These are phyloP conservation scores for Triplophysa siluroides DNA, from an alignment of 2,113 vertebrate species.

Conservation along the genomic window DNA sequence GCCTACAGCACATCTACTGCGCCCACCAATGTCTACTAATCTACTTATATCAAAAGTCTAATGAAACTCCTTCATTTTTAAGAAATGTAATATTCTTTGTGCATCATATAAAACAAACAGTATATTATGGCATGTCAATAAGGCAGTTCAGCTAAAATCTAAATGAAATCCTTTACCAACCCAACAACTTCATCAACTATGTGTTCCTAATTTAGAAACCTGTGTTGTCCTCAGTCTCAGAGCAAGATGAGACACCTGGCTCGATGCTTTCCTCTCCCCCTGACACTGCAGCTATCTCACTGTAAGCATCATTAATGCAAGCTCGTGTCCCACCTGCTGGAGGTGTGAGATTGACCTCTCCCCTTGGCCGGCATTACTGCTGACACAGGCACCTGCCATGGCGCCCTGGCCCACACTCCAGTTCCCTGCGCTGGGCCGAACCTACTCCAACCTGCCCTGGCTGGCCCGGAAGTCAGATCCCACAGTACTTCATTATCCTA, in stretches of 20 bases:
- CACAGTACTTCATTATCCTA: conserved; percentile 43
- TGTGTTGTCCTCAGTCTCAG: conserved; percentile 22
- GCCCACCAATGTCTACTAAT: not conserved
- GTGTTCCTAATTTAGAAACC: conserved; percentile 18
- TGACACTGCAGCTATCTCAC: conserved; percentile 36
- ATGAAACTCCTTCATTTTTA: not conserved
- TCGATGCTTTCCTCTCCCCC: conserved; percentile 20
- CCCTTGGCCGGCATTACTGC: conserved; percentile 46
- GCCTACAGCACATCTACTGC: too few species aligned
- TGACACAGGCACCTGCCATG: conserved; percentile 57
- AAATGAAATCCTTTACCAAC: not conserved
- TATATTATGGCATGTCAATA: not conserved
- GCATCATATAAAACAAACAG: not conserved
- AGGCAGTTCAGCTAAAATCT: not conserved
- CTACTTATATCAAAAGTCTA: not conserved
- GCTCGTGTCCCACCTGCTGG: conserved; percentile 55
- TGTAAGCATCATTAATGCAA: conserved; percentile 55
- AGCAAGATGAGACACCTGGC: conserved; percentile 23
- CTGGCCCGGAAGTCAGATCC: conserved; percentile 3
- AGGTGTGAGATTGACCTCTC: conserved; percentile 58
- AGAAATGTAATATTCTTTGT: not conserved
- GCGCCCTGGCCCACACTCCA: not conserved
- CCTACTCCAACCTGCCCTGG: conserved; percentile 15
- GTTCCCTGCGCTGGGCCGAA: conserved; percentile 29
- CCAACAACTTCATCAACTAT: not conserved